Conservation (phyloP, 2,888 invertebrate species). For the Agrenia bidenticulata region DNA sequence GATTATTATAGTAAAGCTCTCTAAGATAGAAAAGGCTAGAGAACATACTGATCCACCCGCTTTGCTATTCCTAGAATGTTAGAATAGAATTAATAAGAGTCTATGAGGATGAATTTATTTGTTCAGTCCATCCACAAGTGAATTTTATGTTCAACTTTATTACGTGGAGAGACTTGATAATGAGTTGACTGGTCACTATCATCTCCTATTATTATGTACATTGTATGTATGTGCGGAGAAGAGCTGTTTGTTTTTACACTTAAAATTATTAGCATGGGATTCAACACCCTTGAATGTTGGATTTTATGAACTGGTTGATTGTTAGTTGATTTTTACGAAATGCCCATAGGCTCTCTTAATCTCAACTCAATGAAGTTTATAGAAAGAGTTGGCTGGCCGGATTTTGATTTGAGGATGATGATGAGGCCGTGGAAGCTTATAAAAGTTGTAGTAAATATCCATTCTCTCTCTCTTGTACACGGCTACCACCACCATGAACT, state of each 20-base stretch:
- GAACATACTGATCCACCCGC: neutral
- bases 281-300: constrained; percentile 9
- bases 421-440: no score
- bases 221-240: neutral
- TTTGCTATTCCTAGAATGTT: constrained; percentile 15
- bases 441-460: no score
- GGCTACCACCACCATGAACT: no score
- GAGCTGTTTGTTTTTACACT: neutral
- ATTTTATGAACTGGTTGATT: neutral
- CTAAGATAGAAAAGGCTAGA: constrained; percentile 14
- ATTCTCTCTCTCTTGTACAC: no score
- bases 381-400: no score
- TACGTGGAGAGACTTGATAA: constrained; percentile 30
- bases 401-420: no score
- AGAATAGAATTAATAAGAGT: neutral
- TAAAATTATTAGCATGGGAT: constrained; percentile 9
- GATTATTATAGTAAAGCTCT: no score
- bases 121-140: neutral
- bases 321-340: neutral
- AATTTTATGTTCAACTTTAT: constrained; percentile 5
- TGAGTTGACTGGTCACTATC: constrained; percentile 32
- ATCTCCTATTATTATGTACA: neutral
- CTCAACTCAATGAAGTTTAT: no score
- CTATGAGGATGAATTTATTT: constrained; percentile 3
- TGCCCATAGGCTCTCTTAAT: no score